Conservation (phyloP, 2,797 vertebrate species). For the Gouania willdenowi region DNA sequence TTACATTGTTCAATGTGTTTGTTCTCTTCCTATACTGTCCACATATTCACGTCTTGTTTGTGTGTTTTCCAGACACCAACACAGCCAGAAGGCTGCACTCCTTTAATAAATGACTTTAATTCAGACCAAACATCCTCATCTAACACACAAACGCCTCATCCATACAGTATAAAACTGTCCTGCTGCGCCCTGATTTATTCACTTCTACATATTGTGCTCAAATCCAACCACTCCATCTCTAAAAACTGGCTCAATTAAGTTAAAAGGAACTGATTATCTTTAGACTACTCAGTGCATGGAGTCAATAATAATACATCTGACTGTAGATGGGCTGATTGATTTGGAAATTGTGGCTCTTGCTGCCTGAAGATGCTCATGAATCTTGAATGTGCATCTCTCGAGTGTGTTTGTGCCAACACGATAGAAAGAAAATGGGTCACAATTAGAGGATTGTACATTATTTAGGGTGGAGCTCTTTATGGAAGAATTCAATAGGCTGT, state of each 20-base stretch:
- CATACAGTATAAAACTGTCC: neutral
- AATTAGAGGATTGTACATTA: conserved; percentile 18
- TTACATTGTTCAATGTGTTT: neutral
- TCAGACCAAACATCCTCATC: neutral
- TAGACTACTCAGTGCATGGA: conserved; percentile 2
- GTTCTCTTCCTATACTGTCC: neutral
- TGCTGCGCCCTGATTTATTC: neutral
- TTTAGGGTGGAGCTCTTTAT: conserved; percentile 4
- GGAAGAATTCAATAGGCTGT: conserved; percentile 6
- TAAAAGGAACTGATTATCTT: neutral
- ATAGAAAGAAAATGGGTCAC: conserved; percentile 18
- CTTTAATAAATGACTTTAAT: neutral
- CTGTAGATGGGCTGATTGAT: conserved; percentile 36
- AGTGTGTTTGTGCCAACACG: conserved; percentile 16
- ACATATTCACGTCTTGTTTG: neutral
- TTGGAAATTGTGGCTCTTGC: conserved; percentile 23
- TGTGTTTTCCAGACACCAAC: neutral
- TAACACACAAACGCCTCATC: neutral
- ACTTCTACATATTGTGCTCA: neutral
- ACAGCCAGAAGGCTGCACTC: neutral
- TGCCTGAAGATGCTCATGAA: conserved; percentile 46
- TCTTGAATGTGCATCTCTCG: conserved; percentile 34
- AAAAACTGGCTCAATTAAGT: neutral
- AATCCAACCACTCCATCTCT: neutral
- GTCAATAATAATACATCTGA: conserved; percentile 36